Conservation (phyloP, 2,888 invertebrate species). For the Thymelicus acteon region DNA sequence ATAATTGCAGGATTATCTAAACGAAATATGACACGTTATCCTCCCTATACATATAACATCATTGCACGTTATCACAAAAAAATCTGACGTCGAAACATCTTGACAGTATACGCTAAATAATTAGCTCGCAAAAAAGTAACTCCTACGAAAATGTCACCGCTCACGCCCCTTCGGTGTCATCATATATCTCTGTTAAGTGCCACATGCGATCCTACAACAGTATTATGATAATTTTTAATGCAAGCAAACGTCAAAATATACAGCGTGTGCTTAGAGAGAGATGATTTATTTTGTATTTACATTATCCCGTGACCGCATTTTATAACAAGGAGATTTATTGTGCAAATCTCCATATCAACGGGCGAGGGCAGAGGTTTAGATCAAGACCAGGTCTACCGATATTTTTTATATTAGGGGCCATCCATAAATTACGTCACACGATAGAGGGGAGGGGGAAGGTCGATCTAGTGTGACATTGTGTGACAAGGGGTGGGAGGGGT, state of each 20-base stretch:
- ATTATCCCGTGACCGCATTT: background rate
- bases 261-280: slow-evolving; percentile 2
- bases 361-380: background rate
- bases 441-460: too few relatives aligned
- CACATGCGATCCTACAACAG: slow-evolving; percentile 22
- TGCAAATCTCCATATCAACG: background rate
- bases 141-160: slow-evolving; percentile 18
- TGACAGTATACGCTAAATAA: slow-evolving; percentile 1
- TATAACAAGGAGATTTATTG: background rate
- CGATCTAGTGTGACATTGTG: too few relatives aligned
- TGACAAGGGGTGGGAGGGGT: too few relatives aligned
- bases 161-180: slow-evolving; percentile 40
- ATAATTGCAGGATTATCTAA: too few relatives aligned
- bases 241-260: slow-evolving; percentile 25
- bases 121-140: slow-evolving; percentile 16
- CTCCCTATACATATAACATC: too few relatives aligned
- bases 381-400: too few relatives aligned
- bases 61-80: background rate
- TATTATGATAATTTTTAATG: slow-evolving; percentile 38
- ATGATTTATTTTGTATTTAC: slow-evolving; percentile 21
- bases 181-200: slow-evolving; percentile 35
- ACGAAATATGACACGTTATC: too few relatives aligned
- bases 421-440: too few relatives aligned
- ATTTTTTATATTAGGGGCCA: too few relatives aligned
- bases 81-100: background rate